Percentiles rank a stretch among this genome's conserved stretches.
These are phyloP conservation scores for Choloepus didactylus DNA, from an alignment of 2,797 vertebrate species.

Conservation along the genomic window DNA sequence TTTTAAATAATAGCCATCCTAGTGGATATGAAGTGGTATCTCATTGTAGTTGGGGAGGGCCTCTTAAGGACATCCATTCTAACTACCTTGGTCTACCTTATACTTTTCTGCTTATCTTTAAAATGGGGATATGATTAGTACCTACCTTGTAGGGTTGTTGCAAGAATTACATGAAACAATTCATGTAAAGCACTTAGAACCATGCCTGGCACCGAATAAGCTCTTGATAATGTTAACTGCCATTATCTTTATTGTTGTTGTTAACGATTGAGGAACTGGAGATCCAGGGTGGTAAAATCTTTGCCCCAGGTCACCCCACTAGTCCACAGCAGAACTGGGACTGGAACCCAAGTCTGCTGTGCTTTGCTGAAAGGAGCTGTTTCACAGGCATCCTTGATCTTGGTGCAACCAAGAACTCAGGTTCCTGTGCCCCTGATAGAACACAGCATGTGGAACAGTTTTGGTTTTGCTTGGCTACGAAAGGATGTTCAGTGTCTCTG, in stretches of 20 bases:
- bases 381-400: not conserved
- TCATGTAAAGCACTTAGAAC: not conserved
- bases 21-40: too few species aligned
- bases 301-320: not conserved
- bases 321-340: not conserved
- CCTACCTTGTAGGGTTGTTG: not conserved
- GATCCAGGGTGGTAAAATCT: not conserved
- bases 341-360: not conserved
- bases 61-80: not conserved
- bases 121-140: not conserved
- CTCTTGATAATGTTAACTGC: not conserved
- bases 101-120: not conserved
- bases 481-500: not conserved
- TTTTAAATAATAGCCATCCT: too few species aligned
- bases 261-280: not conserved
- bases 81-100: not conserved
- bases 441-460: not conserved
- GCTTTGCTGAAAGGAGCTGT: not conserved
- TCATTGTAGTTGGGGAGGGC: not conserved
- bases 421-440: constrained; percentile 18
- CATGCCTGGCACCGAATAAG: not conserved
- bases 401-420: not conserved
- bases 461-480: constrained; percentile 42
- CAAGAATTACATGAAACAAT: not conserved
- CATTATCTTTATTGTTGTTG: not conserved